Base-by-base conservation (phyloP, 37 sponge, comb jelly and placozoan species). In the Aplysina aerophoba region DNA sequence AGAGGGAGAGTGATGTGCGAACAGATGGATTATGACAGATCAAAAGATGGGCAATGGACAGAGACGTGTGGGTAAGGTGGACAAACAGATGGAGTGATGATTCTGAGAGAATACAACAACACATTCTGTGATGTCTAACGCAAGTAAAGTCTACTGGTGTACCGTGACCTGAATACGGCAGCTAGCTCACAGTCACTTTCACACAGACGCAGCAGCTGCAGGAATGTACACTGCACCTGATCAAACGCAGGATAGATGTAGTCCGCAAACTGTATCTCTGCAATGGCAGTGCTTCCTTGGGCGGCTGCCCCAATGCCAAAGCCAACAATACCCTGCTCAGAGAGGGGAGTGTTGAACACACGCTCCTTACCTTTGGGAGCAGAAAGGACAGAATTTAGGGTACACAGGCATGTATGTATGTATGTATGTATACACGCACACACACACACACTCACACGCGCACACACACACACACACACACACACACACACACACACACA, bases 221-320 rank as follows among this genome's bases (percentile, higher is more conserved):
- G 50, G 64, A 11, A 28, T 15, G 0, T 5, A 21, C 58, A 0
- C n/a, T n/a, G n/a, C 84, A 94, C 97, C 92, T 97, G 98, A 53
- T 98, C 99, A 88, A 98, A 98, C 8, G 93, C 99, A 44, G 99
- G 99, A 74, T 87, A 90, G 59, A 98, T 95, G 89, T 98, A 98
- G 80, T 98, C 99, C 55, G 99, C 97, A 92, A 98, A 98, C 89
- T 98, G 99, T 20, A 98, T 94, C 84, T 98, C 99, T 41, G 97
- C 97, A n/a, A 98, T 91, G n/a, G 99, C 95, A 54, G 97, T 96
- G 57, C 90, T 81, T 0, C 99, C 99, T 19, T 89, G 91, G 0
- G 95, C 91, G 13, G 99, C 97, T 55, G 91, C 81, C 21, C 99
- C 99, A 62, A 96, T 96, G 12, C 93, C 97, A 87, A 98, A 98